Percentiles rank a stretch among this genome's conserved stretches.
Conservation (phyloP, 2,888 invertebrate genomes). For the Papilio demoleus region DNA sequence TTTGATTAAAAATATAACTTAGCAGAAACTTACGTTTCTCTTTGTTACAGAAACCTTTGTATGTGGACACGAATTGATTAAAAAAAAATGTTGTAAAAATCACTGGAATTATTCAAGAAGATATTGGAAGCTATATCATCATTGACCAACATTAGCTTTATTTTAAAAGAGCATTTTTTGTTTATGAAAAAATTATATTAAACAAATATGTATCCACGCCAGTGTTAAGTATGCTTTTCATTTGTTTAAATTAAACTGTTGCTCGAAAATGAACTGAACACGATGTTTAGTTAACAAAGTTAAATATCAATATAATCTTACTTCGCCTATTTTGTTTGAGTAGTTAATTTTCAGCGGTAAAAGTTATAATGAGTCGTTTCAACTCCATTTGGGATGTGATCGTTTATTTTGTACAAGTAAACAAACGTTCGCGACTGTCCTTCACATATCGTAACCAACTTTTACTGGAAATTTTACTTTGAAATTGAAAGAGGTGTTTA, state of each 20-base stretch:
- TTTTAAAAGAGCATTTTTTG: too few species aligned
- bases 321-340: slow-evolving; percentile 28
- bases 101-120: too few species aligned
- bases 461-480: too few species aligned
- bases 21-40: neutral
- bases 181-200: too few species aligned
- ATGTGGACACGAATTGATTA: neutral
- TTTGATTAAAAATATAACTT: slow-evolving; percentile 15
- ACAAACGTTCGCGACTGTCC: neutral
- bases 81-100: neutral
- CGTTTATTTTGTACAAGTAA: slow-evolving; percentile 21
- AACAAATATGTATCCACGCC: neutral
- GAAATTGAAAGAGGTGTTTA: neutral
- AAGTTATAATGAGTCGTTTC: slow-evolving; percentile 27
- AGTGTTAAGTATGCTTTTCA: slow-evolving; percentile 4
- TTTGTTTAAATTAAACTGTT: slow-evolving; percentile 16
- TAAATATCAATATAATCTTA: slow-evolving; percentile 29
- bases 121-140: too few species aligned
- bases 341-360: slow-evolving; percentile 25
- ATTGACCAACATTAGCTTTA: too few species aligned
- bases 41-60: neutral
- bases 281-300: slow-evolving; percentile 25
- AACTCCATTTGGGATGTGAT: slow-evolving; percentile 10
- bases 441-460: neutral
- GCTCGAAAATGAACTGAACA: slow-evolving; percentile 20